phyloP scores from a whole-genome alignment of 2,888 invertebrate species.

The Dryadula phaetusa region DNA sequence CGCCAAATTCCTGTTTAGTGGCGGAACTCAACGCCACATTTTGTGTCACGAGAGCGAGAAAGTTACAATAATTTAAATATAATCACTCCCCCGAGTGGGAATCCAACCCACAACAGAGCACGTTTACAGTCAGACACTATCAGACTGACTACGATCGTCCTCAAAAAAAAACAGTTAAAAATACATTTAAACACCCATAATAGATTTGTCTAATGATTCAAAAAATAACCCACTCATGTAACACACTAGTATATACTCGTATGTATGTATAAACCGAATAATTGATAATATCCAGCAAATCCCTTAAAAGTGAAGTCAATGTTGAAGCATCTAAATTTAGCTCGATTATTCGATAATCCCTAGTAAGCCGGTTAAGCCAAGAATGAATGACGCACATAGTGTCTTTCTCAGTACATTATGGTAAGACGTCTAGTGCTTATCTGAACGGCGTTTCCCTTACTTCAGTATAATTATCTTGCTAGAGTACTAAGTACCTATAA shows the following conservation, averaged over 20 bases:
- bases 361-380: constrained; percentile 17
- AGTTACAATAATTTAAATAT: no score
- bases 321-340: constrained; percentile 27
- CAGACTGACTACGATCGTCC: no score
- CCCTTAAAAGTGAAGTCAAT: constrained; percentile 20
- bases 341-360: constrained; percentile 31
- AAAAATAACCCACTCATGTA: not conserved
- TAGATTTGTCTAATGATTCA: not conserved
- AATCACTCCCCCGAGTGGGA: no score
- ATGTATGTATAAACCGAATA: constrained; percentile 5
- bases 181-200: not conserved
- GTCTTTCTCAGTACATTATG: not conserved
- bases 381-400: constrained; percentile 21
- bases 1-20: no score
- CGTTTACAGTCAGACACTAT: no score
- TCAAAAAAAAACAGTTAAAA: not conserved
- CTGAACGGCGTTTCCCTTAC: not conserved
- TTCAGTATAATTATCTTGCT: not conserved
- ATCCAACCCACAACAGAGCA: no score
- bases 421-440: constrained; percentile 1
- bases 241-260: not conserved
- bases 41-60: no score
- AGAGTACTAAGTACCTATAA: not conserved
- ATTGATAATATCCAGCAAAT: constrained; percentile 16
- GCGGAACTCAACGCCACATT: no score